Evolutionary conservation across 2,888 invertebrate species (phyloP), one percentile per base, ranked within the genome.

Genomic region (Toxonevra muliebris): DNA sequence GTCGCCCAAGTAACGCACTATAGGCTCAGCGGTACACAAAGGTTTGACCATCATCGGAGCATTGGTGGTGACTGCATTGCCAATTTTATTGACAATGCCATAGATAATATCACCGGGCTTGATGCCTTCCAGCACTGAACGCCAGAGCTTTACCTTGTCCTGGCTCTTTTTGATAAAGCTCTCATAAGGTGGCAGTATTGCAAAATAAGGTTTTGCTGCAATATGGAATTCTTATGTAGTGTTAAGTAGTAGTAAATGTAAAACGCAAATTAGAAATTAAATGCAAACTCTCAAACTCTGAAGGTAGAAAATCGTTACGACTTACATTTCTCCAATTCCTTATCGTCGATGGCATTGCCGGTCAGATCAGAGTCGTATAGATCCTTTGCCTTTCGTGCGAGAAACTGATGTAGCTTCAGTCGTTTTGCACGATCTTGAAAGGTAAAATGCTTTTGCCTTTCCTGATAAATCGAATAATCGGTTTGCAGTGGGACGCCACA

Each of bases 391-490:
- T 95, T 95, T 79, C 93, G 93, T 11, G 93, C 92, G 77, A 96
- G 90, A 85, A 96, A 96, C 80, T 94, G 93, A 80, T 95, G 94
- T 53, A 96, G 87, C 81, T 94, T 94, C 65, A 94, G 85, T 20
- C 94, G 88, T 82, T 94, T 94, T 0, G 92, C 92, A 70, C 94
- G 89, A 84, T 94, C 94, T 84, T 93, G 92, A 84, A 94, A 94
- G 64, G 92, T 91, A 52, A 94, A 88, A 76, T 91, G 90, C 82
- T 93, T 94, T 79, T 93, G 93, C 40, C 94, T 88, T 71, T 92
- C 90, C 78, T 91, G 90, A 83, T 93, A 94, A 61, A 92, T 88
- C 59, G 91, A 90, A 81, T 90, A 94, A 84, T 91, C 92, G 73
- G 92, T 86, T 81, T 88, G 88, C 52, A 87, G 86, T 5, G 76